Conservation (phyloP, 2,113 vertebrate species). For the Perca fluviatilis region DNA sequence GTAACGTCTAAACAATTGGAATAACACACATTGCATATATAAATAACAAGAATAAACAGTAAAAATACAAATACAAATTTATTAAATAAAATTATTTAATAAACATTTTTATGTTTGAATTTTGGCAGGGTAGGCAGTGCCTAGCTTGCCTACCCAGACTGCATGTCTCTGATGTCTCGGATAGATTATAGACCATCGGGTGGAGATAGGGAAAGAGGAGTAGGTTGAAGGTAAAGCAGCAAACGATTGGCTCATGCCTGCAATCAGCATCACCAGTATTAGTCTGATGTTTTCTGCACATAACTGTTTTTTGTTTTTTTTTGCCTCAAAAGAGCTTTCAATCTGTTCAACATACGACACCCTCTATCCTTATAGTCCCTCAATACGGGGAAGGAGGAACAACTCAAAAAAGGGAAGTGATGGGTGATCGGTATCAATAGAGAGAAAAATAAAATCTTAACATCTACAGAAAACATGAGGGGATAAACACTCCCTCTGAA, state of each 20-base stretch:
- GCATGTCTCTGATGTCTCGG: too few species aligned
- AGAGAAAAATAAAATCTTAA: not conserved
- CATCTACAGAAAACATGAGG: not conserved
- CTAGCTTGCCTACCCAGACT: too few species aligned
- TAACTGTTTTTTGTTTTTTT: too few species aligned
- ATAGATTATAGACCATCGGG: conserved; percentile 1
- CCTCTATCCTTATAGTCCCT: not conserved
- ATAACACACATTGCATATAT: too few species aligned
- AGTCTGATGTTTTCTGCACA: not conserved
- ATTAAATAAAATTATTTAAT: too few species aligned
- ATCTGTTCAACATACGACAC: not conserved
- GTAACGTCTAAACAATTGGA: too few species aligned
- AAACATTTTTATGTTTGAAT: too few species aligned
- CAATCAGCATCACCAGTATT: conserved; percentile 54
- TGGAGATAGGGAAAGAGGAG: conserved; percentile 30
- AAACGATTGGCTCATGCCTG: conserved; percentile 31
- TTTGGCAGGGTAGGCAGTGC: too few species aligned
- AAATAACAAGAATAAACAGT: too few species aligned
- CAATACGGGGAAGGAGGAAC: not conserved
- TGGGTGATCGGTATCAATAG: not conserved
- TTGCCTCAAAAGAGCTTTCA: not conserved
- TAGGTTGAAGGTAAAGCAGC: conserved; percentile 35
- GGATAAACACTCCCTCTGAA: not conserved
- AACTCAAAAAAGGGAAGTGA: not conserved
- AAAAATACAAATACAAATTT: too few species aligned